Percentiles rank a stretch among this genome's conserved stretches.
Conservation (phyloP, 2,888 invertebrate species). For the Chouioia cunea region DNA sequence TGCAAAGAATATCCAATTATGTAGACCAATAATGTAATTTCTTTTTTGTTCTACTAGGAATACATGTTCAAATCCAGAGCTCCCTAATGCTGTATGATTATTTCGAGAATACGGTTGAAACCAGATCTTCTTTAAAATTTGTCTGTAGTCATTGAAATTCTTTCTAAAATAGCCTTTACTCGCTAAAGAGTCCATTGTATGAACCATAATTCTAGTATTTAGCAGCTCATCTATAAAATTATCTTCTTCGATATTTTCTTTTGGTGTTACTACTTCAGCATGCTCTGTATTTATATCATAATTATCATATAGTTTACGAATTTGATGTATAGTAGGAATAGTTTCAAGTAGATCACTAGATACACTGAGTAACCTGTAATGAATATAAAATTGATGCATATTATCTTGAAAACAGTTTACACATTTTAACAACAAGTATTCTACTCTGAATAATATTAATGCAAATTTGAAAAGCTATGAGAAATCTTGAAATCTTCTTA, state of each 20-base stretch:
- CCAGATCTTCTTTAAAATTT: constrained; percentile 59
- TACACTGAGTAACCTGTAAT: constrained; percentile 34
- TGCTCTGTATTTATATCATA: constrained; percentile 50
- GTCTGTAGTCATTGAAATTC: constrained; percentile 53
- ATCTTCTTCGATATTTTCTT: constrained; percentile 51
- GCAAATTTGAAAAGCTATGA: no score
- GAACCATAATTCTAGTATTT: constrained; percentile 45
- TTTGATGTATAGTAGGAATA: constrained; percentile 37
- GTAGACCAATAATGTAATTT: constrained; percentile 70
- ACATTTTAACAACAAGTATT: neutral
- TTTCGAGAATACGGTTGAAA: constrained; percentile 69
- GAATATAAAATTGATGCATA: neutral
- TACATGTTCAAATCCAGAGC: constrained; percentile 75
- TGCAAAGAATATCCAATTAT: constrained; percentile 74
- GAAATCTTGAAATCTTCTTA: no score
- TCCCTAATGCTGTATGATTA: constrained; percentile 63
- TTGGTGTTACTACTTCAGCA: constrained; percentile 47
- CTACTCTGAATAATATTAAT: no score
- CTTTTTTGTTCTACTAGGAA: constrained; percentile 72
- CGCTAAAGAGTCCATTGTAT: constrained; percentile 52
- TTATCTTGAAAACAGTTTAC: constrained; percentile 4
- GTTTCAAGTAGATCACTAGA: constrained; percentile 40
- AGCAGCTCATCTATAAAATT: constrained; percentile 51
- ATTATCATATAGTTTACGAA: constrained; percentile 53
- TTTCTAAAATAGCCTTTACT: constrained; percentile 50